A percentile compares a stretch with the other conserved stretches of the same genome.
Conservation (phyloP, 2,113 vertebrate species). For the Amphiprion percula region DNA sequence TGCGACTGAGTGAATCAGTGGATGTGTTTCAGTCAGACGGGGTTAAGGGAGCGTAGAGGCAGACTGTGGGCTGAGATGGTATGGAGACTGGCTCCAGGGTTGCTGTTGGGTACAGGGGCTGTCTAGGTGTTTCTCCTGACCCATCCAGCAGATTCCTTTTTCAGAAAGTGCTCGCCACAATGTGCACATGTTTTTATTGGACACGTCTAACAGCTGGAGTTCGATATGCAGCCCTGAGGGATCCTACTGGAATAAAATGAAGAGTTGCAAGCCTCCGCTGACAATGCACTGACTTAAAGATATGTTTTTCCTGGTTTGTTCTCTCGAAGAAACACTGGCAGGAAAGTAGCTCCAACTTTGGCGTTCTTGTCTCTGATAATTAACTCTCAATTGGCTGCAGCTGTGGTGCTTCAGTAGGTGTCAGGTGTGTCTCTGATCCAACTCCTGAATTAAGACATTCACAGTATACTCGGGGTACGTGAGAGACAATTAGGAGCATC, state of each 20-base stretch:
- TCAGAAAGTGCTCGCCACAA: not conserved
- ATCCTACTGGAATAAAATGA: not conserved
- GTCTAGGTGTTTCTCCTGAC: slow-evolving; percentile 19
- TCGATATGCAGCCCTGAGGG: slow-evolving; percentile 1
- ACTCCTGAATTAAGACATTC: not conserved
- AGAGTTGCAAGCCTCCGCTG: not conserved
- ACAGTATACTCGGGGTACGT: not conserved
- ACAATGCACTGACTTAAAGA: not conserved
- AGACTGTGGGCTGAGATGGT: not conserved
- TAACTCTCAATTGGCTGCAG: slow-evolving; percentile 31
- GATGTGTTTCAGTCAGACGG: slow-evolving; percentile 27
- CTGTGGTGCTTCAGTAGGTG: slow-evolving; percentile 17
- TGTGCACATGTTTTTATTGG: not conserved
- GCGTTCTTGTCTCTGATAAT: slow-evolving; percentile 12
- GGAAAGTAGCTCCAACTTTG: not conserved
- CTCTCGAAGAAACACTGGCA: not conserved
- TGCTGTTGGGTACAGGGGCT: slow-evolving; percentile 14
- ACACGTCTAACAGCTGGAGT: slow-evolving; percentile 3
- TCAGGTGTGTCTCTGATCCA: slow-evolving; percentile 3
- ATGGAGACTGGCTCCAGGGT: slow-evolving; percentile 25
- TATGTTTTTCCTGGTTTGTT: not conserved
- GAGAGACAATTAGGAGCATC: not conserved
- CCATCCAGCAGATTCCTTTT: not conserved
- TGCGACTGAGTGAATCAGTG: slow-evolving; percentile 35
- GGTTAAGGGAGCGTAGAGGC: not conserved